Percentiles rank a stretch among this genome's conserved stretches.
Evolutionary conservation across 2,888 invertebrate species (phyloP).

Genomic region (Timandra comae): DNA sequence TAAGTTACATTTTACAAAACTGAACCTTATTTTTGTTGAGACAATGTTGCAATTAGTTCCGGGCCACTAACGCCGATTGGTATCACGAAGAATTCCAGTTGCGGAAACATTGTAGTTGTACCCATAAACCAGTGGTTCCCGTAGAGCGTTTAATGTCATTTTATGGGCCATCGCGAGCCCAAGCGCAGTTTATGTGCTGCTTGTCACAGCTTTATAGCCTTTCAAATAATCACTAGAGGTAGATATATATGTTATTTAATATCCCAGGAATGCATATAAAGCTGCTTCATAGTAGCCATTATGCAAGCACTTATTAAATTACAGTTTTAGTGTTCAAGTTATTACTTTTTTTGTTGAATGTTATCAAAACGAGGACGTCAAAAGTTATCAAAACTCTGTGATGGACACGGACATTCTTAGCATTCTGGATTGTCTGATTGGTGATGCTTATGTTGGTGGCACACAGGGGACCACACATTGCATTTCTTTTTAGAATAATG

Average conservation of each 20-base stretch:
- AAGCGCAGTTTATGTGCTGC: constrained; percentile 44
- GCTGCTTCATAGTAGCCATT: too few species aligned
- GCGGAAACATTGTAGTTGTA: constrained; percentile 51
- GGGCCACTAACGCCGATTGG: constrained; percentile 13
- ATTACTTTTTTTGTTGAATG: too few species aligned
- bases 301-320: too few species aligned
- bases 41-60: constrained; percentile 1
- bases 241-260: background rate
- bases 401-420: too few species aligned
- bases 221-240: constrained; percentile 39
- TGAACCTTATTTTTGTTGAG: background rate
- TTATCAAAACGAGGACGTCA: too few species aligned
- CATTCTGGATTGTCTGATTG: too few species aligned
- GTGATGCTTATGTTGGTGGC: too few species aligned
- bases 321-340: too few species aligned
- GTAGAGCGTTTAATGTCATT: constrained; percentile 59
- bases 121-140: constrained; percentile 45
- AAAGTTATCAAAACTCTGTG: too few species aligned
- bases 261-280: background rate
- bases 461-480: too few species aligned
- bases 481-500: too few species aligned
- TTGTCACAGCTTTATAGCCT: constrained; percentile 45
- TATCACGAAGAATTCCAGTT: constrained; percentile 14
- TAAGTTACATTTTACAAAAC: too few species aligned
- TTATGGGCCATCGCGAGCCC: constrained; percentile 57